Percentiles rank a stretch among this genome's conserved stretches.
phyloP scores from a whole-genome alignment of 30 jellyfish, hydroid and myxozoan species.

The Aurelia sp. region DNA sequence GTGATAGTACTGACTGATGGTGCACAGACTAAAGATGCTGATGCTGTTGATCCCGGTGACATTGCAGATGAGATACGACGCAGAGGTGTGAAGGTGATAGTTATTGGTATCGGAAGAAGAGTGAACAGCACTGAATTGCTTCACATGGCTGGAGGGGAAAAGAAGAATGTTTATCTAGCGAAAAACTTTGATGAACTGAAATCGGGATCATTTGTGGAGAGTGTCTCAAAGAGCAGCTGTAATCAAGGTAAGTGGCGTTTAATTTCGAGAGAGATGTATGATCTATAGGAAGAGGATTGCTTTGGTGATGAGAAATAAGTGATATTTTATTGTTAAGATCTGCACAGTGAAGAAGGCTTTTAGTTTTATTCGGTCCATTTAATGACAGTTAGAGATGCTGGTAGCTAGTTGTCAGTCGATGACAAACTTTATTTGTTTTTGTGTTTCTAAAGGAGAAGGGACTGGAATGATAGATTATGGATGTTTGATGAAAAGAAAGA shows the following conservation, averaged over 20 bases:
- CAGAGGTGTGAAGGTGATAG: slow-evolving; percentile 59
- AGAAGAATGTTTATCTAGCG: slow-evolving; percentile 40
- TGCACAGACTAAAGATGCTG: slow-evolving; percentile 81
- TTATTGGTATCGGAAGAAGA: slow-evolving; percentile 82
- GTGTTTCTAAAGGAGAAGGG: too few species aligned
- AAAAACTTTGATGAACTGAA: slow-evolving; percentile 62
- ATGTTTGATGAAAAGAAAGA: too few species aligned
- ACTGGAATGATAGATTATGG: too few species aligned
- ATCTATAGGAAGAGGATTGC: too few species aligned
- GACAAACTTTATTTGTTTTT: too few species aligned
- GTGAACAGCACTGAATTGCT: slow-evolving; percentile 73
- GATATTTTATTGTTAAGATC: too few species aligned
- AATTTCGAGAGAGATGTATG: neutral
- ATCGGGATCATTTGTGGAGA: slow-evolving; percentile 38
- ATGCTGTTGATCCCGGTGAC: slow-evolving; percentile 84
- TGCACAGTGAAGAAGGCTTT: too few species aligned
- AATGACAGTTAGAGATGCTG: too few species aligned
- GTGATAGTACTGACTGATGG: slow-evolving; percentile 90
- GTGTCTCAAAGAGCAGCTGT: slow-evolving; percentile 63
- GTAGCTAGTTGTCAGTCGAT: too few species aligned
- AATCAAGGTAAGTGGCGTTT: slow-evolving; percentile 31
- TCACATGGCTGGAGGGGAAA: slow-evolving; percentile 77
- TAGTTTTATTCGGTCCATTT: too few species aligned
- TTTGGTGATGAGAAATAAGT: too few species aligned
- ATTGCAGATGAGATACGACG: slow-evolving; percentile 77